Conservation (phyloP, 2,797 vertebrate species). For the Sarcoramphus papa region DNA sequence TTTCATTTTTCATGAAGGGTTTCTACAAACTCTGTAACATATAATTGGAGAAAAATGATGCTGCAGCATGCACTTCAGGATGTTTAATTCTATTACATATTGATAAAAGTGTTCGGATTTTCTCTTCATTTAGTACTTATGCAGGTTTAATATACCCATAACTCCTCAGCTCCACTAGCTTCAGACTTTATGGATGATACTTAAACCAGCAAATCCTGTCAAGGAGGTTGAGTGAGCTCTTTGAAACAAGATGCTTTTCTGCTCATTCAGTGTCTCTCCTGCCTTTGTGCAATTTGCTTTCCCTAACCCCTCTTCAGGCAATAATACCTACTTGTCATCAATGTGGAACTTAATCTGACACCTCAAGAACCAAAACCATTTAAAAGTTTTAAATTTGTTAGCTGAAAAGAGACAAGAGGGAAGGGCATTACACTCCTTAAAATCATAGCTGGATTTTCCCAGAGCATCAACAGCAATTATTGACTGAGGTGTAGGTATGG, state of each 20-base stretch:
- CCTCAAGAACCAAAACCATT: neutral
- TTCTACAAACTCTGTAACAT: neutral
- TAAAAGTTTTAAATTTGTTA: neutral
- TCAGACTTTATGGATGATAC: neutral
- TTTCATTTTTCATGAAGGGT: neutral
- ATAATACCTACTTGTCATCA: neutral
- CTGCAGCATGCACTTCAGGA: neutral
- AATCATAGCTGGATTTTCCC: neutral
- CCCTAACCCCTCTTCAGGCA: neutral
- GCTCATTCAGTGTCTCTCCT: neutral
- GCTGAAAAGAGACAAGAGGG: neutral
- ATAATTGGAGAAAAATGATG: neutral
- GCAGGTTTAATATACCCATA: neutral
- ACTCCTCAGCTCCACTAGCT: neutral
- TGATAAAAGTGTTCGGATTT: neutral
- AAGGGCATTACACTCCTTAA: neutral
- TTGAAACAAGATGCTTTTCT: neutral
- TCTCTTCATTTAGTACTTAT: neutral
- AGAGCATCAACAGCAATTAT: neutral
- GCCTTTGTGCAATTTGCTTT: neutral
- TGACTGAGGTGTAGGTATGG: neutral
- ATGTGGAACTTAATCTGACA: neutral
- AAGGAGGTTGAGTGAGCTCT: neutral
- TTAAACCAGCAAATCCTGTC: neutral
- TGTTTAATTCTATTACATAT: neutral